Percentiles rank a stretch among this genome's conserved stretches.
Evolutionary conservation across 2,113 vertebrate species (phyloP).

Genomic region (Oxygymnocypris stewartii): DNA sequence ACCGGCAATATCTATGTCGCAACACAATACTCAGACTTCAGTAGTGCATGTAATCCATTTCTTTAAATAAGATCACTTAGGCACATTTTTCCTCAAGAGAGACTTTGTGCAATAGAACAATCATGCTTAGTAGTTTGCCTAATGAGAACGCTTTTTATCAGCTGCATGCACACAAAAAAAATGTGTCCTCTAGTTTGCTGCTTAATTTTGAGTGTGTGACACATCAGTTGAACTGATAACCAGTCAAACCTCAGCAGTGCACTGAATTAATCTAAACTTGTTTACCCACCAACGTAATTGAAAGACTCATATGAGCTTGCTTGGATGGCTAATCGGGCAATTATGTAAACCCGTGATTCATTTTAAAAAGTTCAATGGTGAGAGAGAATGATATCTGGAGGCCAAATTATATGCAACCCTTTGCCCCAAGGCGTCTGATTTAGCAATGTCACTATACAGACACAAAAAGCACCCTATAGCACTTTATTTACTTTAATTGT

Average conservation of each 20-base stretch:
- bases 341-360: conserved; percentile 23
- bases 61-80: conserved; percentile 27
- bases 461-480: neutral
- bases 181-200: neutral
- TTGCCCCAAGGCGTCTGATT: neutral
- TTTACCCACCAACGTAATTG: conserved; percentile 17
- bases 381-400: neutral
- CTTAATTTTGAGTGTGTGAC: neutral
- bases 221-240: conserved; percentile 5
- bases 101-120: neutral
- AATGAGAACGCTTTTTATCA: neutral
- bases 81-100: neutral
- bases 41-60: conserved; percentile 20
- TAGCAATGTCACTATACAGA: neutral
- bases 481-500: neutral
- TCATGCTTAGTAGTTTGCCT: neutral
- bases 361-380: neutral
- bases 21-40: conserved; percentile 8
- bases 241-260: conserved; percentile 15
- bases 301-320: conserved; percentile 39
- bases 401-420: neutral
- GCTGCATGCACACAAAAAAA: neutral
- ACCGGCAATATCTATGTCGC: neutral
- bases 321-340: conserved; percentile 37
- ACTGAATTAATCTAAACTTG: neutral